Evolutionary conservation across 1,140 invertebrate genomes (phyloP).

Genomic region (Helicorthomorpha holstii): DNA sequence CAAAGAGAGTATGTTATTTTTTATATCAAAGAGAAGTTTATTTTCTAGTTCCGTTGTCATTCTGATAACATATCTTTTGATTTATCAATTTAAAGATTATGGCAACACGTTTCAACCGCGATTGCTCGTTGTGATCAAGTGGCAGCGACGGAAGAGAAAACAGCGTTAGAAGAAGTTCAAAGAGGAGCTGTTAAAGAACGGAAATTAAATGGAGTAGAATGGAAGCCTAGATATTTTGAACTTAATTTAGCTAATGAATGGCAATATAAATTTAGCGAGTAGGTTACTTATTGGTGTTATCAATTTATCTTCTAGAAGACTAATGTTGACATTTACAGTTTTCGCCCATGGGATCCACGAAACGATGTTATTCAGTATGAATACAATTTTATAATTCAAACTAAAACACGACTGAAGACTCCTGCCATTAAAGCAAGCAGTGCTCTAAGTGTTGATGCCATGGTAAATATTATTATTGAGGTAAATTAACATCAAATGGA

Average conservation of each 20-base stretch:
- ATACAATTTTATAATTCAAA: conserved; percentile 33
- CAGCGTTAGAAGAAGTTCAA: conserved; percentile 68
- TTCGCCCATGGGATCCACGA: conserved; percentile 58
- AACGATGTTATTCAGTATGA: conserved; percentile 71
- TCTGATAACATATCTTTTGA: too few relatives aligned
- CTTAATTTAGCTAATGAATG: conserved; percentile 48
- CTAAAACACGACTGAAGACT: conserved; percentile 31
- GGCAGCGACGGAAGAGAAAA: conserved; percentile 77
- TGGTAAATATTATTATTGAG: not conserved
- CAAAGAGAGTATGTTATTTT: too few relatives aligned
- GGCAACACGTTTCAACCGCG: conserved; percentile 64
- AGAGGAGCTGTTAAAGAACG: conserved; percentile 47
- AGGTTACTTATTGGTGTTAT: conserved; percentile 11
- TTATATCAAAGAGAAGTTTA: too few relatives aligned
- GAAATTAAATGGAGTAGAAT: conserved; percentile 38
- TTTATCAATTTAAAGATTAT: conserved; percentile 33
- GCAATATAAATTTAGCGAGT: conserved; percentile 50
- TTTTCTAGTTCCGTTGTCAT: too few relatives aligned
- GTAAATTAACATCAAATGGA: not conserved
- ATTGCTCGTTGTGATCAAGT: conserved; percentile 60
- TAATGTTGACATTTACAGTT: conserved; percentile 17
- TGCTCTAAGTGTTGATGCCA: not conserved
- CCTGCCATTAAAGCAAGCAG: conserved; percentile 19
- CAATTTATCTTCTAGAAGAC: not conserved
- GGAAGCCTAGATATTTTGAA: conserved; percentile 51